A percentile compares a stretch with the other conserved stretches of the same genome.
Conservation (phyloP, 2,113 vertebrate genomes). For the Zosterops lateralis region DNA sequence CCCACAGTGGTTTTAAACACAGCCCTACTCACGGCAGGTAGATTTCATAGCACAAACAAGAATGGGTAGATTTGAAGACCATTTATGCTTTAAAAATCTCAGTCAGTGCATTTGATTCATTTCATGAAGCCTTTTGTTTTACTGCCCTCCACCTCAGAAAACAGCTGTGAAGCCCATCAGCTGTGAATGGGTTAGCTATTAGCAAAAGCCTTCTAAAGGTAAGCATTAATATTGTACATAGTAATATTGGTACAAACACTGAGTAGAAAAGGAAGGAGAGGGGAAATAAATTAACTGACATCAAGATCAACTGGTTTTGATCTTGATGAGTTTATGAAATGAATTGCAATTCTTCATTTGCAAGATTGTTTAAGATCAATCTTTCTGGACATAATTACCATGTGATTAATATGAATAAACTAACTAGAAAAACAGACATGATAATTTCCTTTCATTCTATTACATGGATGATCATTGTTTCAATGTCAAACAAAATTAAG, state of each 20-base stretch:
- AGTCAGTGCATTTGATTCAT: constrained; percentile 25
- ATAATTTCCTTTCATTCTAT: constrained; percentile 55
- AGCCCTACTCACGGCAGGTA: background rate
- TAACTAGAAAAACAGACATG: constrained; percentile 43
- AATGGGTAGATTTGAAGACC: background rate
- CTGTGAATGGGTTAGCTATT: background rate
- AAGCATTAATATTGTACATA: background rate
- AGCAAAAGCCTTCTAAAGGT: background rate
- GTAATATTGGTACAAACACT: background rate
- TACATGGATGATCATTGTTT: constrained; percentile 51
- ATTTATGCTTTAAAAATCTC: constrained; percentile 10
- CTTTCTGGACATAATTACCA: constrained; percentile 56
- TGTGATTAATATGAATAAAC: constrained; percentile 65
- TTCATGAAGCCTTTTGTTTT: constrained; percentile 43
- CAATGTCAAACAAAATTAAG: constrained; percentile 57
- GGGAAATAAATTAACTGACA: constrained; percentile 49
- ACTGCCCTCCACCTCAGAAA: background rate
- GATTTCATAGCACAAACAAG: background rate
- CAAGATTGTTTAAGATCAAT: constrained; percentile 61
- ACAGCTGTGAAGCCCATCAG: background rate
- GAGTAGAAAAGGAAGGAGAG: constrained; percentile 23
- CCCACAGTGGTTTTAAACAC: background rate
- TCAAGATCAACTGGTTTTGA: constrained; percentile 38
- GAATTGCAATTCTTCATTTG: constrained; percentile 49
- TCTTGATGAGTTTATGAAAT: constrained; percentile 55